Evolutionary conservation across 1,140 invertebrate species (phyloP).

Genomic region (Anastatus disparis): DNA sequence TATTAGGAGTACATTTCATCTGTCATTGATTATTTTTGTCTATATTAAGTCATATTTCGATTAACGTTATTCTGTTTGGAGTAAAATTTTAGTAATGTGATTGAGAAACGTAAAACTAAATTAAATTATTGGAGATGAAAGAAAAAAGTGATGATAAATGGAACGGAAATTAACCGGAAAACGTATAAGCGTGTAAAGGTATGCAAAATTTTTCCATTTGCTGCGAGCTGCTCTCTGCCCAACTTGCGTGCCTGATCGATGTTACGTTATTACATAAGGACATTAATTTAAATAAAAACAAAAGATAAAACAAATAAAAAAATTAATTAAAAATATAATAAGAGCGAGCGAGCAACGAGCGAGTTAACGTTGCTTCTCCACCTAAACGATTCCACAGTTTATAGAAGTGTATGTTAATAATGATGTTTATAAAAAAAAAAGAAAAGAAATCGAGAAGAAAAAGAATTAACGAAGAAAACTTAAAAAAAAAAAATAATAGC

Average conservation of each 20-base stretch:
- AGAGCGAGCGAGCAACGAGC: background rate
- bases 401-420: background rate
- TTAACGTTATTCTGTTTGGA: no score
- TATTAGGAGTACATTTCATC: background rate
- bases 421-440: slow-evolving; percentile 13
- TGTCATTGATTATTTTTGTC: no score
- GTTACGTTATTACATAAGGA: slow-evolving; percentile 14
- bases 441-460: no score
- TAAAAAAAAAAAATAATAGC: background rate
- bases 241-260: slow-evolving; percentile 64
- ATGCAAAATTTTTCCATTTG: slow-evolving; percentile 57
- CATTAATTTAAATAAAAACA: background rate
- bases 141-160: background rate
- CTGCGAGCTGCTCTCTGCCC: slow-evolving; percentile 62
- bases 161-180: slow-evolving; percentile 2
- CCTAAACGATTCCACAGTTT: slow-evolving; percentile 13
- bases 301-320: no score
- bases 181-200: background rate
- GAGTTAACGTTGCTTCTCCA: background rate
- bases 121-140: background rate
- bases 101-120: no score
- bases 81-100: no score
- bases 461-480: background rate
- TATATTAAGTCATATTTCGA: no score
- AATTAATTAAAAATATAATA: background rate